A percentile compares a stretch with the other conserved stretches of the same genome.
Conservation (phyloP, 2,888 invertebrate species). For the Tortrix viridana region DNA sequence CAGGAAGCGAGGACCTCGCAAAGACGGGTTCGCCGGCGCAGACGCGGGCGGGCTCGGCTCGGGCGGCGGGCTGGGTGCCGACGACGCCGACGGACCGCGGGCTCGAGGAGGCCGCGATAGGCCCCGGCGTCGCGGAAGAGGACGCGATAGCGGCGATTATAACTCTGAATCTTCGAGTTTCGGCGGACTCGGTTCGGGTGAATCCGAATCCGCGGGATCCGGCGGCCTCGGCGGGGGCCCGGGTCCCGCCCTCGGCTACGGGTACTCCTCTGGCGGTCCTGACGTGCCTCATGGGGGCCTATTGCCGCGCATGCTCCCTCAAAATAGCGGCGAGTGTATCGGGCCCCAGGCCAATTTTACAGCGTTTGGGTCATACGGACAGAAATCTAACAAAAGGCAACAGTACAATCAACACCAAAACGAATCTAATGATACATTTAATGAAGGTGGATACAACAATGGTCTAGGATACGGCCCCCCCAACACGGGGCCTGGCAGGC, state of each 20-base stretch:
- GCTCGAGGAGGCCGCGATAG: slow-evolving; percentile 66
- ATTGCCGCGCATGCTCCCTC: slow-evolving; percentile 77
- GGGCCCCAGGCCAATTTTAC: slow-evolving; percentile 75
- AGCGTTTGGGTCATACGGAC: slow-evolving; percentile 75
- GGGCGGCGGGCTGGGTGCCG: slow-evolving; percentile 46
- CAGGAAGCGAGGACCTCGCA: slow-evolving; percentile 72
- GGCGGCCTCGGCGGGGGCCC: slow-evolving; percentile 57
- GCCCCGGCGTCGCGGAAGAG: slow-evolving; percentile 72
- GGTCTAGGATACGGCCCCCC: slow-evolving; percentile 62
- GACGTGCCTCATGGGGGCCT: slow-evolving; percentile 76
- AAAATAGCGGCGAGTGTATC: slow-evolving; percentile 58
- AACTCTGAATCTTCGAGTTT: slow-evolving; percentile 55
- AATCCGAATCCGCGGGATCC: slow-evolving; percentile 51
- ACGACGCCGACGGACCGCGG: slow-evolving; percentile 48
- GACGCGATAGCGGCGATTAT: slow-evolving; percentile 66
- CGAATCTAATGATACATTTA: slow-evolving; percentile 54
- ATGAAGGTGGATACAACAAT: slow-evolving; percentile 52
- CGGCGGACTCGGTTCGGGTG: slow-evolving; percentile 60
- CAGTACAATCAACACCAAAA: slow-evolving; percentile 47
- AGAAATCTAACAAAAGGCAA: slow-evolving; percentile 59
- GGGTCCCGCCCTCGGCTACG: slow-evolving; percentile 55
- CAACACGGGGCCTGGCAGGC: slow-evolving; percentile 70
- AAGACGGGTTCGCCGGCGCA: slow-evolving; percentile 53
- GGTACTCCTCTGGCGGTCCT: slow-evolving; percentile 73
- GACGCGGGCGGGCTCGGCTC: slow-evolving; percentile 46